Conservation (phyloP, 2,113 vertebrate species). For the Zapornia atra region DNA sequence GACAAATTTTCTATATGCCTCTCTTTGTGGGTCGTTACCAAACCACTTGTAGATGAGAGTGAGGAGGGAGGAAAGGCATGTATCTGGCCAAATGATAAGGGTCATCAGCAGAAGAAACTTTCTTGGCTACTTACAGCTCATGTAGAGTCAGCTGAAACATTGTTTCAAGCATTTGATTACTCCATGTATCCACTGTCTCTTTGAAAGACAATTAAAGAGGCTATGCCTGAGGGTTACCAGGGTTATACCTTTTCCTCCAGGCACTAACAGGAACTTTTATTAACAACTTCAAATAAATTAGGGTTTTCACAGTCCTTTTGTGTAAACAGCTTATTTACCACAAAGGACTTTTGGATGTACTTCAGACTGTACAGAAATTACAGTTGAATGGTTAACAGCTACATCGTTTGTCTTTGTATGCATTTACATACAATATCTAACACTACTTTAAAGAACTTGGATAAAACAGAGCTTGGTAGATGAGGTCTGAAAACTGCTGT, state of each 20-base stretch:
- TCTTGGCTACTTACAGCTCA: background rate
- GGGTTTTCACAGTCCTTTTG: background rate
- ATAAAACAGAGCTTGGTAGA: background rate
- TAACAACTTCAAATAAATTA: background rate
- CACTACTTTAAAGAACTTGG: background rate
- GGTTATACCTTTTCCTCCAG: background rate
- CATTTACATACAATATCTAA: background rate
- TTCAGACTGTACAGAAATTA: background rate
- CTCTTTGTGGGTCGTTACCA: background rate
- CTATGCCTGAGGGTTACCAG: background rate
- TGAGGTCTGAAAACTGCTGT: background rate
- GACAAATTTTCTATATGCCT: background rate
- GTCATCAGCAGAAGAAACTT: background rate
- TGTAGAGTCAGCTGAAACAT: background rate
- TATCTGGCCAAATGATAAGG: background rate
- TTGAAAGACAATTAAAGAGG: background rate
- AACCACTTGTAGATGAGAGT: background rate
- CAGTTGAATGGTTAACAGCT: background rate
- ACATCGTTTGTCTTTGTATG: background rate
- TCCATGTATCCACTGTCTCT: background rate
- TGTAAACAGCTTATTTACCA: background rate
- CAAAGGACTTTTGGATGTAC: background rate
- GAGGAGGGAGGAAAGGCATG: background rate
- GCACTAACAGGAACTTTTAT: background rate
- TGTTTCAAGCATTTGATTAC: background rate